Evolutionary conservation across 2,888 invertebrate genomes (phyloP), one percentile per base, ranked within the genome.

Genomic region (Agrotis ipsilon): DNA sequence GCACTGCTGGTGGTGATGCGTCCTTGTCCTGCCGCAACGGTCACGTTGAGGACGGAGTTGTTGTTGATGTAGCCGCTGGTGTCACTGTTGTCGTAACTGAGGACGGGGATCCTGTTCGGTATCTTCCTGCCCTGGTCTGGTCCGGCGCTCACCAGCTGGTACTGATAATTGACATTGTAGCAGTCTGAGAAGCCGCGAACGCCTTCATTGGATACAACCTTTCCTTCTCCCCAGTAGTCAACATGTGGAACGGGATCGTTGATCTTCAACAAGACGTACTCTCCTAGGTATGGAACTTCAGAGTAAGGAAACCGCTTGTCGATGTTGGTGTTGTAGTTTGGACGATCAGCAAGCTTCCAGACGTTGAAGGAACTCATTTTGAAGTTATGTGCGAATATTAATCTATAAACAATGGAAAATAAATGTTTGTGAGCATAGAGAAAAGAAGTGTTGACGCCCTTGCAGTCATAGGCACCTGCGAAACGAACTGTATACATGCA

Each of bases 201-300:
- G 0, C 83, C 85, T 0, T 59, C 68, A 4, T 60, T 45, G 1
- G 77, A 48, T 3, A 61, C 62, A 4, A 89, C 77, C 65, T 80
- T 84, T 1, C 91, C 90, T 69, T 91, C 91, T 13, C 91, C 91
- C 91, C 91, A 91, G 65, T 91, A 91, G 72, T 91, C 89, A 3
- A 91, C 85, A 48, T 87, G 87, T 1, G 86, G 78, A 18, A 90
- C 72, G 1, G 84, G 27, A 14, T 74, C n/a, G 0, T 67, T 52
- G 0, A 48, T 74, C 76, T 85, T 86, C 2, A 87, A 77, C 21
- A 90, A 68, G 21, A 87, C 72, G 65, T 89, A 89, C 45, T 88
- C 82, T 11, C 89, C 90, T 5, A 91, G 68, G 72, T 83, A 88
- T 1, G 90, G 89, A 27, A 88, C 81, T 67, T 91, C 91, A 3